Evolutionary conservation across 2,797 vertebrate genomes (phyloP).

Genomic region (Brachyrhaphis roseni): DNA sequence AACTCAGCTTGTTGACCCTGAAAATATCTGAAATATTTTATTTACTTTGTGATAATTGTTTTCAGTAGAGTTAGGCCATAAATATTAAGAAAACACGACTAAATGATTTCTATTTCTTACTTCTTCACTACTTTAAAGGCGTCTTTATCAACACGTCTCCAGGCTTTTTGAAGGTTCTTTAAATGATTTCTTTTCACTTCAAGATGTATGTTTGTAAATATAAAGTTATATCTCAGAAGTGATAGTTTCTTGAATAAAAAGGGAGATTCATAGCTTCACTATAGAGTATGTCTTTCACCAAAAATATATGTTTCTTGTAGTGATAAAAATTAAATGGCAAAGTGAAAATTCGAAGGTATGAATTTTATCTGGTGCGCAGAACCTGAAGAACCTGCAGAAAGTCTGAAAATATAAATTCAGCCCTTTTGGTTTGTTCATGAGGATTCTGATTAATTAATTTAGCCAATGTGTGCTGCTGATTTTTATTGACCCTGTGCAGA

Average conservation of each 20-base stretch:
- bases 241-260: background rate
- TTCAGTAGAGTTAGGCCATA: background rate
- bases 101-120: background rate
- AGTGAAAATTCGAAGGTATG: background rate
- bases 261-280: background rate
- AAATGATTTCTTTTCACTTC: background rate
- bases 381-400: too few species aligned
- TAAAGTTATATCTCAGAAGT: background rate
- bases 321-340: too few species aligned
- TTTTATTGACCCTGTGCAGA: background rate
- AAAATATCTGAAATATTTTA: background rate
- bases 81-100: background rate
- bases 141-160: background rate
- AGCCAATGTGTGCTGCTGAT: background rate
- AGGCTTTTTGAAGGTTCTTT: background rate
- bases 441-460: too few species aligned
- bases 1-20: background rate
- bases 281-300: too few species aligned
- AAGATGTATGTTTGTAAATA: background rate
- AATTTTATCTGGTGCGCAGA: background rate
- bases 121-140: background rate
- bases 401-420: background rate
- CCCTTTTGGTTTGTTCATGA: background rate
- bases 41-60: background rate
- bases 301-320: too few species aligned